A percentile compares a stretch with the other conserved stretches of the same genome.
Conservation (phyloP, 2,888 invertebrate species). For the Petrophora chlorosata region DNA sequence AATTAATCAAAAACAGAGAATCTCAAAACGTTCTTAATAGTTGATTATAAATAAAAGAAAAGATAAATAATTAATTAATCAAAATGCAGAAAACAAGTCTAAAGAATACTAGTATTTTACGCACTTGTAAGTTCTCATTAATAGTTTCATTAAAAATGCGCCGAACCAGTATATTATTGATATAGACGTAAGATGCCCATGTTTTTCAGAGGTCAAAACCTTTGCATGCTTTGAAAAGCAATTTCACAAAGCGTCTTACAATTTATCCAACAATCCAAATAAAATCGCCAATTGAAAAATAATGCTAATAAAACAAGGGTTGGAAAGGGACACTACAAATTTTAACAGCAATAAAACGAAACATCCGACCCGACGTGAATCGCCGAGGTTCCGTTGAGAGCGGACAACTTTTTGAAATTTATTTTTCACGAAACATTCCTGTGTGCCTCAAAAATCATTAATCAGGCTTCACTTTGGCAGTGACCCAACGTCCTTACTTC, state of each 20-base stretch:
- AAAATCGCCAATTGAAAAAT: slow-evolving; percentile 19
- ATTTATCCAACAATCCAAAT: background rate
- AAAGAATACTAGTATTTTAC: no score
- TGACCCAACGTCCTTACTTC: slow-evolving; percentile 77
- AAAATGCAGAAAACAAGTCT: no score
- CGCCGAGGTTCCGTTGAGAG: slow-evolving; percentile 32
- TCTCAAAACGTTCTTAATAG: no score
- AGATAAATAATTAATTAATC: no score
- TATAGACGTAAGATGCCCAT: no score
- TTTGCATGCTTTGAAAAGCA: no score
- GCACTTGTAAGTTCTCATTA: no score
- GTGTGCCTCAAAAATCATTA: slow-evolving; percentile 76
- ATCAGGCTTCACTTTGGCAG: slow-evolving; percentile 80
- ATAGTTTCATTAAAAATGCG: no score
- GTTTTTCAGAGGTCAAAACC: no score
- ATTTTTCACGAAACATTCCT: slow-evolving; percentile 68
- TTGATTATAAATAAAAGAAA: no score
- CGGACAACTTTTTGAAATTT: slow-evolving; percentile 61
- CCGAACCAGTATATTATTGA: no score
- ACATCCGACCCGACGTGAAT: slow-evolving; percentile 19
- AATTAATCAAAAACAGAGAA: no score
- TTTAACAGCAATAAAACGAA: slow-evolving; percentile 27
- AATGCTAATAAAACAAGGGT: slow-evolving; percentile 21
- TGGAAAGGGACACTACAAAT: slow-evolving; percentile 25
- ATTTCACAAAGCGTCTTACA: background rate